Conservation (phyloP, 2,113 vertebrate species). For the Pluvianellus socialis region DNA sequence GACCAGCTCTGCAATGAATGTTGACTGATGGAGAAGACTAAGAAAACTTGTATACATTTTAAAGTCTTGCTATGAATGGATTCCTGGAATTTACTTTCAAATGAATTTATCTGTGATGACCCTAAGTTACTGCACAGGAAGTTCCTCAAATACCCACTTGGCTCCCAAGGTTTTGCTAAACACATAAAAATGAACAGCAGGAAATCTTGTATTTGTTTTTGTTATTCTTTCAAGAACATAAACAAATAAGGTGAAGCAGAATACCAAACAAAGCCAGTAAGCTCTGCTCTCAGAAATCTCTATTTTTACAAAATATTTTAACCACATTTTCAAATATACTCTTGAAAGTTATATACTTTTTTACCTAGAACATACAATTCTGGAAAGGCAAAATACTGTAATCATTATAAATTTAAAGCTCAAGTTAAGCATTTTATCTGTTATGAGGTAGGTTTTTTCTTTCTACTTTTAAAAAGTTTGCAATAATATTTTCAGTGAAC, state of each 20-base stretch:
- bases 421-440: not conserved
- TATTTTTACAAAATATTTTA: not conserved
- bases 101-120: not conserved
- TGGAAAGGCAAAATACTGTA: not conserved
- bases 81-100: not conserved
- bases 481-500: not conserved
- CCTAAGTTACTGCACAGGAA: not conserved
- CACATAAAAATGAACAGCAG: not conserved
- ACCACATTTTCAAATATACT: not conserved
- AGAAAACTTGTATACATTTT: not conserved
- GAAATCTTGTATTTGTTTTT: not conserved
- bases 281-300: not conserved
- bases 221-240: not conserved
- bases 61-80: not conserved
- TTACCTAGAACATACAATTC: rapidly evolving
- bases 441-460: not conserved
- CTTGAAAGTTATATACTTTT: not conserved
- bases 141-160: not conserved
- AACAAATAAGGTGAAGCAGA: not conserved
- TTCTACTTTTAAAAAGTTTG: not conserved
- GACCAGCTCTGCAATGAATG: not conserved
- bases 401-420: rapidly evolving
- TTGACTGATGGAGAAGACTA: not conserved
- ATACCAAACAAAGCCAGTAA: not conserved
- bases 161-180: not conserved